A percentile compares a stretch with the other conserved stretches of the same genome.
Evolutionary conservation across 2,113 vertebrate species (phyloP).

Genomic region (Dolichotis patagonum): DNA sequence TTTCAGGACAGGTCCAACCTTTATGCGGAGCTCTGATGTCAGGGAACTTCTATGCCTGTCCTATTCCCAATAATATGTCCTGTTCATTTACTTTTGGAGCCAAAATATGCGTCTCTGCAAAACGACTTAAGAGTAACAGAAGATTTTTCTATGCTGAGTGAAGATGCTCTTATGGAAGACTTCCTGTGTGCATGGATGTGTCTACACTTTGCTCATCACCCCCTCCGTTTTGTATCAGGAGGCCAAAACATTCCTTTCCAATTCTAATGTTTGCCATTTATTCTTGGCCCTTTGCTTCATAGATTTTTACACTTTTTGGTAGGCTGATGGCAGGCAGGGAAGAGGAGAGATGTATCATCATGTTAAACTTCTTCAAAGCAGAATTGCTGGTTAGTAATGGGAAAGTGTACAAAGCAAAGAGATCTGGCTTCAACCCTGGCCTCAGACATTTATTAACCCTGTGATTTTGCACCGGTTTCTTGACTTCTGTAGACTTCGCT

Average conservation of each 20-base stretch:
- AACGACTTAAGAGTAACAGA: conserved; percentile 6
- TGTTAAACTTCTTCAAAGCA: background rate
- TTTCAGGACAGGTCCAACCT: conserved; percentile 15
- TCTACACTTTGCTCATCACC: background rate
- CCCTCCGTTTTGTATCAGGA: background rate
- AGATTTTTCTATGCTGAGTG: conserved; percentile 14
- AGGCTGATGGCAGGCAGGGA: background rate
- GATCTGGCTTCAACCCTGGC: background rate
- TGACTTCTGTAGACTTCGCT: background rate
- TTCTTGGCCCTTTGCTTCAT: background rate
- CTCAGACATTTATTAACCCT: background rate
- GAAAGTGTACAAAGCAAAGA: background rate
- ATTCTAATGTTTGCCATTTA: background rate
- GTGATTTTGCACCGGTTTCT: background rate
- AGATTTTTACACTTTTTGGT: background rate
- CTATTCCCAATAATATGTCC: background rate
- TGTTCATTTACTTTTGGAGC: conserved; percentile 56
- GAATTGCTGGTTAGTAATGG: background rate
- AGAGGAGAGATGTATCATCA: background rate
- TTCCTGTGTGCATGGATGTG: background rate
- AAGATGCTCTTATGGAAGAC: background rate
- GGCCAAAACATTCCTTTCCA: background rate
- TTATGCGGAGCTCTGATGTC: conserved; percentile 2
- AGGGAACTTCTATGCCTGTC: conserved; percentile 10
- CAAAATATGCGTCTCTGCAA: conserved; percentile 50